These are phyloP conservation scores for Sphaeridia pumilis DNA, from an alignment of 2,888 invertebrate species.

Conservation along the genomic window DNA sequence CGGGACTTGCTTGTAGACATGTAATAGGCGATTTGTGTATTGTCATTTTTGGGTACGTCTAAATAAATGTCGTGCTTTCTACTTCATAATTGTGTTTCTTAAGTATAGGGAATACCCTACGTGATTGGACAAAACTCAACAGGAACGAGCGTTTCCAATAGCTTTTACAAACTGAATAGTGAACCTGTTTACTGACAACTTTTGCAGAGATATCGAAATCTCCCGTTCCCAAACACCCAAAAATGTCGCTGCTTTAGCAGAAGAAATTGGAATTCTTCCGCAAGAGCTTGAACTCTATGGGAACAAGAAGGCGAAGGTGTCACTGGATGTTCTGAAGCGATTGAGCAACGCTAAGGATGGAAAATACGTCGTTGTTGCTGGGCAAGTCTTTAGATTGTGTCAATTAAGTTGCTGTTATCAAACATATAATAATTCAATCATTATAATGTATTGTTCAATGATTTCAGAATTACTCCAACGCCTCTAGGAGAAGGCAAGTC, in stretches of 20 bases:
- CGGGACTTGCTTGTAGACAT: no score
- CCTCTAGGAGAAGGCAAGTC: slow-evolving; percentile 97
- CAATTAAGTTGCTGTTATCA: no score
- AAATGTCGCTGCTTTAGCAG: slow-evolving; percentile 59
- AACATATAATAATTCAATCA: neutral
- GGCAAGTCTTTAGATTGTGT: no score
- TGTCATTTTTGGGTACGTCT: no score
- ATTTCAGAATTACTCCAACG: slow-evolving; percentile 80
- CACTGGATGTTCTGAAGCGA: slow-evolving; percentile 65
- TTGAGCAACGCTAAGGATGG: slow-evolving; percentile 58
- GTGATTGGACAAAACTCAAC: no score
- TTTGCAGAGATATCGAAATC: slow-evolving; percentile 63
- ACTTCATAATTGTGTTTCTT: no score
- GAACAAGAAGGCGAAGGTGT: slow-evolving; percentile 85
- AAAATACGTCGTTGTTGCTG: slow-evolving; percentile 86
- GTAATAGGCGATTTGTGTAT: no score
- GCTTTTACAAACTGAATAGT: no score
- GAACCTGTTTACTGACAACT: neutral
- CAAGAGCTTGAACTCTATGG: slow-evolving; percentile 84
- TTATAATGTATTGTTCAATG: neutral
- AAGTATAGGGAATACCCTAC: no score
- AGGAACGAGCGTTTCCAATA: no score
- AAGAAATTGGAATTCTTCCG: slow-evolving; percentile 69
- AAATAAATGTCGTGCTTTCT: no score
- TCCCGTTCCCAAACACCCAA: slow-evolving; percentile 81